Base-by-base conservation (phyloP, 2,797 vertebrate genomes). In the Coranthus polyacanthus region DNA sequence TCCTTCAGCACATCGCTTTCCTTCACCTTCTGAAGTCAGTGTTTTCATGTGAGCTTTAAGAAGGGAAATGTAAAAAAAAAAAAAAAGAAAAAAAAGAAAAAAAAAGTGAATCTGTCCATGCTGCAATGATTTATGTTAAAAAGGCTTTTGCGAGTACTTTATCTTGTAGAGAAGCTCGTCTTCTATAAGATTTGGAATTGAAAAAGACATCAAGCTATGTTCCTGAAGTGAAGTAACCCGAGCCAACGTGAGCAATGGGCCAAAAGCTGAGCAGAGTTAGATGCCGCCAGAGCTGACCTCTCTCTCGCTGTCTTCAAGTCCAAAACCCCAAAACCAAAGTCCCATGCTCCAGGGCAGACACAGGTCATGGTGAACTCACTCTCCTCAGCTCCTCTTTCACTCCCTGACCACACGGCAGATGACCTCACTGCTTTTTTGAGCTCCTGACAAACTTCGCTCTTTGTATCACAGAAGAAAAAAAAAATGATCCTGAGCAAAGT, bases 361-460 rank as follows among this genome's bases (percentile, higher is more conserved):
- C 22, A 55, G 83, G 86, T 75, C 84, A 85, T 7, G 1, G 36
- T 88, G 80, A 87, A 78, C 71, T 83, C 81, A 68, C 69, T 85
- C 59, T 84, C 78, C 58, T 67, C 32, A 51, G 65, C 57, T 71
- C 60, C 47, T 57, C 56, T 60, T 72, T 78, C 56, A 47, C 58
- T 72, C 52, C 50, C 70, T 78, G 71, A 76, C 71, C 72, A 68
- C 68, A 83, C 54, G 75, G 64, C 55, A 44, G 43, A 88, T 87
- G 74, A 87, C 58, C 38, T 90, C 77, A 79, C 67, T 75, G 17
- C 24, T 54, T 68, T n/a, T 54, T 46, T 26, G 54, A 74, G 43
- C 66, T 61, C 52, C 22, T n/a, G 54, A 68, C 59, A 68, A 74
- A 84, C 24, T 18, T 42, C 36, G 20, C 38, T 62, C 52, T 83